A percentile compares a stretch with the other conserved stretches of the same genome.
phyloP scores from a whole-genome alignment of 2,888 invertebrate genomes.

The Epiblema foenella region DNA sequence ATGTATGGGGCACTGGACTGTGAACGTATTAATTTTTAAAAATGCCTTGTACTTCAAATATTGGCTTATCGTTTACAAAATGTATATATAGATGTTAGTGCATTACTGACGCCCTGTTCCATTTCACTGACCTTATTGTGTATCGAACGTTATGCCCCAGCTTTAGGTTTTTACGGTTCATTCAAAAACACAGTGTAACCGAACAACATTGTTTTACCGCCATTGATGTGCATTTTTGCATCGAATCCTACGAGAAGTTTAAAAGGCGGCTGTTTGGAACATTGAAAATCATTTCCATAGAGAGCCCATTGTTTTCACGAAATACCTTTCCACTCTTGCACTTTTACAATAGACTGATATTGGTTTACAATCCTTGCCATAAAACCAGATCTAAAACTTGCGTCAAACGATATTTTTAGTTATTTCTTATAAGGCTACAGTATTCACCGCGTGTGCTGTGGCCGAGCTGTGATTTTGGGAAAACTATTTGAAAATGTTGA shows the following conservation, averaged over 20 bases:
- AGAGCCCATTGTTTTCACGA: slow-evolving; percentile 71
- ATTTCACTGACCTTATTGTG: not conserved
- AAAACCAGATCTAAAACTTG: slow-evolving; percentile 56
- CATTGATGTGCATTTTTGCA: slow-evolving; percentile 40
- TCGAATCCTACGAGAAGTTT: slow-evolving; percentile 42
- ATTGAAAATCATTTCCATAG: slow-evolving; percentile 67
- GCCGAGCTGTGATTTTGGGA: slow-evolving; percentile 2
- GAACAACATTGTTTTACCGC: slow-evolving; percentile 19
- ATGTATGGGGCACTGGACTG: no score
- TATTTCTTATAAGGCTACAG: slow-evolving; percentile 3
- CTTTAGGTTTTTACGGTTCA: slow-evolving; percentile 6
- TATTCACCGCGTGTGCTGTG: slow-evolving; percentile 4
- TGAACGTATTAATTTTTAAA: no score
- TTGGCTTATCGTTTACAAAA: no score
- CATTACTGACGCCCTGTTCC: not conserved
- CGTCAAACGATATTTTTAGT: slow-evolving; percentile 47
- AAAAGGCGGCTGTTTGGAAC: slow-evolving; percentile 53
- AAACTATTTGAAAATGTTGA: slow-evolving; percentile 13
- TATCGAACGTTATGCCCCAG: not conserved
- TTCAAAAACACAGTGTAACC: slow-evolving; percentile 6
- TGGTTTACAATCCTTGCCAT: slow-evolving; percentile 66
- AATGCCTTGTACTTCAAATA: no score
- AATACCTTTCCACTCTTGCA: slow-evolving; percentile 71
- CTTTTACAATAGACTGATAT: slow-evolving; percentile 71
- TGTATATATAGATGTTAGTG: no score